phyloP scores from a whole-genome alignment of 1,140 invertebrate species.

The Mizuhopecten yessoensis region DNA sequence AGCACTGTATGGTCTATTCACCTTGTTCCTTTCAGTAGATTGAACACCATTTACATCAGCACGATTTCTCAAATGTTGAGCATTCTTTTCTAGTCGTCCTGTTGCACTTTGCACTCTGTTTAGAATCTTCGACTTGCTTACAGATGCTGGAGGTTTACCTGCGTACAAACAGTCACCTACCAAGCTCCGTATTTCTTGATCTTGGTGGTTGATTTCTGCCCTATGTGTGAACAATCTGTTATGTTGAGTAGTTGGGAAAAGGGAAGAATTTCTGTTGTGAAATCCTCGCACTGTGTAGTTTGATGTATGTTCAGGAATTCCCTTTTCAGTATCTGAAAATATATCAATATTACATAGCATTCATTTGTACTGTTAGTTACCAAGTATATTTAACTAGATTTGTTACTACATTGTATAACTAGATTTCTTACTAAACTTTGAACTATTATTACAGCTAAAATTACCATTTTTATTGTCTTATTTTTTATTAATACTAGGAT shows the following conservation, averaged over 20 bases:
- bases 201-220: neutral
- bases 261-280: constrained; percentile 66
- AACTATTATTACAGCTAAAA: too few relatives aligned
- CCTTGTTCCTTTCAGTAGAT: neutral
- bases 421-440: too few relatives aligned
- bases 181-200: neutral
- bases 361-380: too few relatives aligned
- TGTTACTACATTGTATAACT: too few relatives aligned
- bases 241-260: constrained; percentile 65
- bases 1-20: neutral
- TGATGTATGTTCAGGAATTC: neutral
- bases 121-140: constrained; percentile 28
- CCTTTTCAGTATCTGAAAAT: neutral
- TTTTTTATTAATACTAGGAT: neutral
- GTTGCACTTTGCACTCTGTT: constrained; percentile 69
- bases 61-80: constrained; percentile 40
- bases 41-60: neutral
- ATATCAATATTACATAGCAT: too few relatives aligned
- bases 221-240: constrained; percentile 61
- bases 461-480: too few relatives aligned
- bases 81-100: constrained; percentile 60
- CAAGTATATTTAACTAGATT: too few relatives aligned
- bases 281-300: constrained; percentile 64
- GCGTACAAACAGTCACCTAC: constrained; percentile 41
- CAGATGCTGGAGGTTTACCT: neutral